Evolutionary conservation across 2,888 invertebrate genomes (phyloP), one percentile per base, ranked within the genome.

Genomic region (Cepaea hortensis): DNA sequence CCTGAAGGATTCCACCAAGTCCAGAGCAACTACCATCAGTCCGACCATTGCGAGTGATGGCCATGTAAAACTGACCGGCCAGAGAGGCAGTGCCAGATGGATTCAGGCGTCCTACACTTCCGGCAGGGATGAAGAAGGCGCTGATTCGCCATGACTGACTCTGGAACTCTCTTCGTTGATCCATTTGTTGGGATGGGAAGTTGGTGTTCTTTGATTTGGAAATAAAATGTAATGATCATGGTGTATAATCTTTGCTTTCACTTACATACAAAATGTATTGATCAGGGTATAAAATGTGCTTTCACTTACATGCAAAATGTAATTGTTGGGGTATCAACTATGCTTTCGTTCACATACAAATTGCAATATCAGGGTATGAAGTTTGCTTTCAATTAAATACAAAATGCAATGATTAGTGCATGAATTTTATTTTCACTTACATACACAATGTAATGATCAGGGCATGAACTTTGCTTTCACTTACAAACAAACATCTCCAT

Each of bases 1-100:
- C 84, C 75, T 75, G 84, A 15, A 84, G 75, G 50, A 84, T 72
- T 3, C 84, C 75, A 7, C 84, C 84, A 13, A 84, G 84, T 23
- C 84, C 84, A 46, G 84, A 75, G 75, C 84, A 84, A 13, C 72
- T 68, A 18, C 84, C 84, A 7, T 75, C 84, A 61, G 76, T 84
- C 4, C 84, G 84, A 20, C 84, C 84, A 35, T 84, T 35, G 0
- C 62, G 61, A 0, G 75, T 84, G 46, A 84, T 46, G n/a, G 35
- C 84, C 23, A 84, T 18, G 84, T 61, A 84, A 50, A 84, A 84
- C 13, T 84, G 55, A 46, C 84, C 84, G 3, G 35, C 46, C 11
- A 84, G 76, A 18, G 84, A 84, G 61, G 70, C 62, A 4, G 84
- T 84, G n/a, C 84, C 84, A 23, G 76, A n/a, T 13, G 75, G 84